phyloP scores from a whole-genome alignment of 2,888 invertebrate species.

The Invenusta paracnida region DNA sequence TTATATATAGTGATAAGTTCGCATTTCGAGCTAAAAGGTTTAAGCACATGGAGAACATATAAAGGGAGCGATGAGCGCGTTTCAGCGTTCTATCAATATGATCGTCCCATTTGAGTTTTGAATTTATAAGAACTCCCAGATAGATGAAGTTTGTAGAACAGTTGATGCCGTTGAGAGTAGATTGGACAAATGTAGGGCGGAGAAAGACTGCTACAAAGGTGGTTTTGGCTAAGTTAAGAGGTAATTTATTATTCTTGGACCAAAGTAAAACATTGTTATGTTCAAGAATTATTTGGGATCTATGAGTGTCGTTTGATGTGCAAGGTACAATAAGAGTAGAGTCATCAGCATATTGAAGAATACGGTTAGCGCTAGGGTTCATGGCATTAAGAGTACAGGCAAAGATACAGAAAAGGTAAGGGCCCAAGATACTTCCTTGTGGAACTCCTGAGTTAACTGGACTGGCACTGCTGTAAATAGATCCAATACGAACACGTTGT shows the following conservation, averaged over 20 bases:
- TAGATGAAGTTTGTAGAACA: neutral
- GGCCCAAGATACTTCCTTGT: neutral
- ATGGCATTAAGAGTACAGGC: neutral
- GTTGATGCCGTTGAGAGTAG: neutral
- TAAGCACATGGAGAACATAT: neutral
- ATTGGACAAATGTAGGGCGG: neutral
- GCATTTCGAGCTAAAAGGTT: neutral
- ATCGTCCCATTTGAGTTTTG: neutral
- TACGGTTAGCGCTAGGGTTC: neutral
- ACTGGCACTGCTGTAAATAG: neutral
- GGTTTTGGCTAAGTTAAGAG: neutral
- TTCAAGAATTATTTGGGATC: neutral
- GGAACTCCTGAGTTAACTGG: constrained; percentile 3
- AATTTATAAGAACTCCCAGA: neutral
- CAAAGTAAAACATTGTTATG: constrained; percentile 15
- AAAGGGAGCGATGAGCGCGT: neutral
- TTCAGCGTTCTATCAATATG: neutral
- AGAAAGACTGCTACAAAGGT: neutral
- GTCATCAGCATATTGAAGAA: neutral
- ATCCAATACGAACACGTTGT: neutral
- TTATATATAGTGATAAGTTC: neutral
- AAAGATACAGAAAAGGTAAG: neutral
- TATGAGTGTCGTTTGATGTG: neutral
- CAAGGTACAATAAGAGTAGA: neutral
- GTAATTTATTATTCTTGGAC: neutral